phyloP scores from a whole-genome alignment of 2,797 vertebrate genomes.

The Takifugu ocellatus region DNA sequence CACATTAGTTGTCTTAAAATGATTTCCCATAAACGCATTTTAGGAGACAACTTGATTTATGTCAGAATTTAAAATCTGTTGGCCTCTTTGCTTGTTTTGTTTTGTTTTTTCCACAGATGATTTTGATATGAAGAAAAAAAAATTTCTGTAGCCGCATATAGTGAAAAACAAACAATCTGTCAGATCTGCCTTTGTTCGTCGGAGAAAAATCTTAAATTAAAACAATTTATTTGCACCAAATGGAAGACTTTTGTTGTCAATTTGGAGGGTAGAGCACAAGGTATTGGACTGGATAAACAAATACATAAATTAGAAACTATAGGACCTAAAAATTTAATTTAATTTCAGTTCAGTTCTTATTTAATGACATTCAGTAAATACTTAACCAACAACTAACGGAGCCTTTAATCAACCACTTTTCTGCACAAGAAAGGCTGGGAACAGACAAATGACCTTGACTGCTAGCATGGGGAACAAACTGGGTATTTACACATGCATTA shows the following conservation, averaged over 20 bases:
- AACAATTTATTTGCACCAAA: conserved; percentile 64
- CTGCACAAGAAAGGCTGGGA: too few relatives aligned
- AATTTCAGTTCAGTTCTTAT: too few relatives aligned
- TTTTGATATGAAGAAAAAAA: conserved; percentile 34
- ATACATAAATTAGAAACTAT: not conserved
- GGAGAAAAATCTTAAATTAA: conserved; percentile 65
- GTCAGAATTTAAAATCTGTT: conserved; percentile 7
- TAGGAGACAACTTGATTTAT: too few relatives aligned
- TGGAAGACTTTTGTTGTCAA: conserved; percentile 13
- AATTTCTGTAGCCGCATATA: conserved; percentile 41
- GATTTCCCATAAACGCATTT: too few relatives aligned
- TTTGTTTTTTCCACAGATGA: conserved; percentile 28
- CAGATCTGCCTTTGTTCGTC: conserved; percentile 58
- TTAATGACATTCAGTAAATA: too few relatives aligned
- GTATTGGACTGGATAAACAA: too few relatives aligned
- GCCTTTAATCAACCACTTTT: too few relatives aligned
- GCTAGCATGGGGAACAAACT: too few relatives aligned
- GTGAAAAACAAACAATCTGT: conserved; percentile 51
- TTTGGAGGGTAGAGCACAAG: not conserved
- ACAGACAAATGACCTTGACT: too few relatives aligned
- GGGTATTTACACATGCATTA: too few relatives aligned
- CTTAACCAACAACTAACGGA: too few relatives aligned
- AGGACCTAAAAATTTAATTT: too few relatives aligned
- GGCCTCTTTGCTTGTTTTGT: conserved; percentile 27
- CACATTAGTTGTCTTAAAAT: conserved; percentile 48